phyloP scores from a whole-genome alignment of 2,888 invertebrate genomes.

The Callosobruchus maculatus region DNA sequence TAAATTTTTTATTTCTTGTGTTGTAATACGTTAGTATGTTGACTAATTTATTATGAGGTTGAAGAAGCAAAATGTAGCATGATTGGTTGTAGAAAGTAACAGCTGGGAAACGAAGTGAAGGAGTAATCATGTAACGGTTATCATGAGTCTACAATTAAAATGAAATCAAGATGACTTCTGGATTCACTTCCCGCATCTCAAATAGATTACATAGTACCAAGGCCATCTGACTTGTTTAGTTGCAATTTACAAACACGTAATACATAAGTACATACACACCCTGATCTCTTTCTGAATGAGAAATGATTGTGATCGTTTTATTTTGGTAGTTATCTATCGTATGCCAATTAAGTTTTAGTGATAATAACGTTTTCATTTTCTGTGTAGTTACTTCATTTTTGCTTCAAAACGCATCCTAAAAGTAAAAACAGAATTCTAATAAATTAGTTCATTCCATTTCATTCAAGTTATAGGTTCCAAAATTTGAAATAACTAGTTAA shows the following conservation, averaged over 20 bases:
- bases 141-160: neutral
- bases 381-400: neutral
- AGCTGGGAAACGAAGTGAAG: neutral
- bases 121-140: neutral
- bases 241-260: neutral
- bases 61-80: too few species aligned
- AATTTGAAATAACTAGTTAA: neutral
- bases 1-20: too few species aligned
- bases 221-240: neutral
- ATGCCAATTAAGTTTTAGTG: neutral
- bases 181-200: neutral
- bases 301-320: neutral
- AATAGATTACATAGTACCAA: neutral
- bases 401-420: neutral
- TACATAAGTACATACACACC: neutral
- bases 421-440: too few species aligned
- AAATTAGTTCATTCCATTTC: too few species aligned
- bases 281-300: neutral
- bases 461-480: neutral
- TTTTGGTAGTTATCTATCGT: neutral
- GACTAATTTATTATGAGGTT: too few species aligned
- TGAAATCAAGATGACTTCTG: neutral
- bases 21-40: too few species aligned
- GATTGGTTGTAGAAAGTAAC: neutral
- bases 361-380: neutral